Conservation (phyloP, 2,113 vertebrate genomes). For the Euleptes europaea region DNA sequence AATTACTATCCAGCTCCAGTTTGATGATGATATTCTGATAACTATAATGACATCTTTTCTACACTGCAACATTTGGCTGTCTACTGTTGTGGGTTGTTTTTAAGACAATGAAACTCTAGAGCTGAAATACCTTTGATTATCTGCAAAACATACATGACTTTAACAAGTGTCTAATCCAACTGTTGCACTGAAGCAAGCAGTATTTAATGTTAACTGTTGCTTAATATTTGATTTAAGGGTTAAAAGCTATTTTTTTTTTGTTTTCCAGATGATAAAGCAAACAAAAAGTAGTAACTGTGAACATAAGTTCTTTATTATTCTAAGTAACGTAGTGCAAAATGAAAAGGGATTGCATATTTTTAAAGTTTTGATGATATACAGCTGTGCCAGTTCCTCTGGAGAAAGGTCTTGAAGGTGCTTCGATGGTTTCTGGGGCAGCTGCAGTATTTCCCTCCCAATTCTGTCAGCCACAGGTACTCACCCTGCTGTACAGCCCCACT, state of each 20-base stretch:
- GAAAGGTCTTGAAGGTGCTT: no score
- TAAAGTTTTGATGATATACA: not conserved
- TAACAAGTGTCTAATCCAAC: not conserved
- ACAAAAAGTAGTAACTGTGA: not conserved
- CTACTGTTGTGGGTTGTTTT: no score
- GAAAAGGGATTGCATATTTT: not conserved
- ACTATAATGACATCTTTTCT: no score
- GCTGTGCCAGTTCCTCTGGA: not conserved
- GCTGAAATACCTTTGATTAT: not conserved
- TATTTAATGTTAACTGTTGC: not conserved
- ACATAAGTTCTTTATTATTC: not conserved
- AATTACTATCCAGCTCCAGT: no score
- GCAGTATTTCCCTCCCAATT: no score
- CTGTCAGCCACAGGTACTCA: no score
- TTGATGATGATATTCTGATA: no score
- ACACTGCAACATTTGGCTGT: no score
- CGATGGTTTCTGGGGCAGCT: no score
- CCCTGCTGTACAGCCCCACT: no score
- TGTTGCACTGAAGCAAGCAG: not conserved
- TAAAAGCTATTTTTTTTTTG: accelerated
- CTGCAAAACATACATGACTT: not conserved
- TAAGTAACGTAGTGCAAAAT: not conserved
- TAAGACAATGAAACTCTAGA: no score
- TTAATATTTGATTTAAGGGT: not conserved
- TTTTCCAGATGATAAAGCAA: not conserved